These are phyloP conservation scores for Semnornis frantzii DNA, from an alignment of 2,113 vertebrate genomes.

Conservation along the genomic window DNA sequence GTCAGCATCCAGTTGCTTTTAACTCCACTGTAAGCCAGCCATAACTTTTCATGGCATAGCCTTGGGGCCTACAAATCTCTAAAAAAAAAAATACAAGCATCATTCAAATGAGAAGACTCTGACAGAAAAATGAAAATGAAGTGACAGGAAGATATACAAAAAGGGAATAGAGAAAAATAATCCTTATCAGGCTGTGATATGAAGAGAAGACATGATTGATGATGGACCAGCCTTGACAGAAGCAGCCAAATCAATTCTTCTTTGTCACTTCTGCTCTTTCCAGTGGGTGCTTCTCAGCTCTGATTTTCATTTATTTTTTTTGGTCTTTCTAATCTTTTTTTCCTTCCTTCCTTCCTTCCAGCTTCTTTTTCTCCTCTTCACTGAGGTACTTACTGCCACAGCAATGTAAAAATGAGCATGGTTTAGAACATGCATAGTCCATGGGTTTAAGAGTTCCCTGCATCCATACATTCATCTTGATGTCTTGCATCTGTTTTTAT, in stretches of 20 bases:
- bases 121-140: background rate
- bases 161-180: background rate
- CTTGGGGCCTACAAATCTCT: background rate
- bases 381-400: background rate
- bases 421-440: background rate
- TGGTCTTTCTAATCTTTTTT: background rate
- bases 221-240: background rate
- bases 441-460: background rate
- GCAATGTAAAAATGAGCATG: background rate
- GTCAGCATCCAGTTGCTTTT: background rate
- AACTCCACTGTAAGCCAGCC: background rate
- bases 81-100: background rate
- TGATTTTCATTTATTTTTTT: background rate
- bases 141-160: background rate
- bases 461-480: background rate
- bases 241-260: background rate
- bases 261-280: background rate
- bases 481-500: background rate
- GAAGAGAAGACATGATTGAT: background rate
- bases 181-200: background rate
- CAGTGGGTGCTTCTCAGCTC: background rate
- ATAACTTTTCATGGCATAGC: background rate
- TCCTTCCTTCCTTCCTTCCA: background rate
- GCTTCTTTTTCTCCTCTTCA: background rate
- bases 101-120: background rate